These are phyloP conservation scores for Drosophila pseudotalamancana DNA, from an alignment of 2,888 invertebrate species.

Conservation along the genomic window DNA sequence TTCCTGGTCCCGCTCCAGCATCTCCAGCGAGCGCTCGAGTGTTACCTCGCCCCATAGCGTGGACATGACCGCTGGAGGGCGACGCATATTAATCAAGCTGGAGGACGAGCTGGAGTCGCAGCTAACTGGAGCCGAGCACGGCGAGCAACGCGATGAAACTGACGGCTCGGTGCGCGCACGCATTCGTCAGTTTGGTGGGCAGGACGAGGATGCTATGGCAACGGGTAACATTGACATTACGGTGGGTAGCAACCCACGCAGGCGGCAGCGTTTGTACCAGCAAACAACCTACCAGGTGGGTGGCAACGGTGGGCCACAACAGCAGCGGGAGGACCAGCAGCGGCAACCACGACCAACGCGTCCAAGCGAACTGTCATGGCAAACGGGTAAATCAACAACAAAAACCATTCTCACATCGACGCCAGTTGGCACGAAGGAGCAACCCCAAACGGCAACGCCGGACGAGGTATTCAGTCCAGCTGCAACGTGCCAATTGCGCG, in stretches of 20 bases:
- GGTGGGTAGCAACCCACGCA: conserved; percentile 79
- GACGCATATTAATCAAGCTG: conserved; percentile 80
- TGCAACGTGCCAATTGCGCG: conserved; percentile 81
- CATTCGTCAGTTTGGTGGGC: conserved; percentile 66
- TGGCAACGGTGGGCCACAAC: conserved; percentile 70
- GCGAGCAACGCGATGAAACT: conserved; percentile 65
- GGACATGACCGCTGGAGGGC: conserved; percentile 81
- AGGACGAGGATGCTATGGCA: conserved; percentile 70
- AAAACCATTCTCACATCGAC: conserved; percentile 78
- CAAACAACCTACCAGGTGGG: conserved; percentile 71
- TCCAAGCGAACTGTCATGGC: conserved; percentile 69
- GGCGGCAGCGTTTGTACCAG: conserved; percentile 68
- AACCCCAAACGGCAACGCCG: conserved; percentile 68
- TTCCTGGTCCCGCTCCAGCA: conserved; percentile 70
- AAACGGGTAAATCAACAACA: conserved; percentile 72
- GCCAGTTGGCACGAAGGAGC: conserved; percentile 78
- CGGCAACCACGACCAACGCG: conserved; percentile 47
- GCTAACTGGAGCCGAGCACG: conserved; percentile 15
- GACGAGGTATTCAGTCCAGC: conserved; percentile 67
- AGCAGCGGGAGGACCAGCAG: conserved; percentile 49
- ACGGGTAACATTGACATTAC: conserved; percentile 82
- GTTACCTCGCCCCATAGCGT: conserved; percentile 78
- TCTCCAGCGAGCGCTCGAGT: conserved; percentile 73
- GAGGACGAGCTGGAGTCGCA: conserved; percentile 65
- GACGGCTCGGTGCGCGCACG: conserved; percentile 70